Conservation (phyloP, 2,113 vertebrate genomes). For the Nettapus auritus region DNA sequence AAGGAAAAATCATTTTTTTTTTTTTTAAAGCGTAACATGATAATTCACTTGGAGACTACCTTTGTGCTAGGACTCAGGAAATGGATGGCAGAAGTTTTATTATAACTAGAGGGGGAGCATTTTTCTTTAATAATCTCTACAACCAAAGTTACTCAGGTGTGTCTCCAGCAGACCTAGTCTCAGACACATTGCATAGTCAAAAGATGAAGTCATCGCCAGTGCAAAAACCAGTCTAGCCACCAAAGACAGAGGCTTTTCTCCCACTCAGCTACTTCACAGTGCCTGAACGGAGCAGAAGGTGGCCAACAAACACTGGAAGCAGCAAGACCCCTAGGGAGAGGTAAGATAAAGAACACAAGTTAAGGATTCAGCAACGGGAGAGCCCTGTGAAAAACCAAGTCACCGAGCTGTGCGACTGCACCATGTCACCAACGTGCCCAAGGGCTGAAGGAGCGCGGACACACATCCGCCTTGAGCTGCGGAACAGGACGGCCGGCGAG, state of each 20-base stretch:
- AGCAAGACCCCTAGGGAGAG: neutral
- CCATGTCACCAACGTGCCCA: fast-evolving
- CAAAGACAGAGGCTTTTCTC: neutral
- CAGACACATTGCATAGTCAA: conserved; percentile 36
- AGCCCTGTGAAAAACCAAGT: neutral
- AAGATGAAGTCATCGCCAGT: conserved; percentile 26
- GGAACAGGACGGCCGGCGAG: neutral
- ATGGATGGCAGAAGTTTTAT: conserved; percentile 22
- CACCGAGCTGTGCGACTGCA: neutral
- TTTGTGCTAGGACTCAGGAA: neutral
- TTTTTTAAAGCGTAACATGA: neutral
- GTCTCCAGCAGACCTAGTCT: conserved; percentile 28
- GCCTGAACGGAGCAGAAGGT: neutral
- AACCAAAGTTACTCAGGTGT: conserved; percentile 63
- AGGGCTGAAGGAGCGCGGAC: neutral
- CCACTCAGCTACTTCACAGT: neutral
- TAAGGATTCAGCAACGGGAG: neutral
- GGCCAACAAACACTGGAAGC: neutral
- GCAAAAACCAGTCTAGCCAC: conserved; percentile 36
- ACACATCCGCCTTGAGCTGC: neutral
- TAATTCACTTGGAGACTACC: neutral
- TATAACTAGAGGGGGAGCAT: conserved; percentile 57
- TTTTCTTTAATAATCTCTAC: conserved; percentile 44
- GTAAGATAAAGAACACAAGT: neutral
- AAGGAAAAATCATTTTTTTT: neutral